These are phyloP conservation scores for Aethes cnicana DNA, from an alignment of 2,888 invertebrate genomes.

Conservation along the genomic window DNA sequence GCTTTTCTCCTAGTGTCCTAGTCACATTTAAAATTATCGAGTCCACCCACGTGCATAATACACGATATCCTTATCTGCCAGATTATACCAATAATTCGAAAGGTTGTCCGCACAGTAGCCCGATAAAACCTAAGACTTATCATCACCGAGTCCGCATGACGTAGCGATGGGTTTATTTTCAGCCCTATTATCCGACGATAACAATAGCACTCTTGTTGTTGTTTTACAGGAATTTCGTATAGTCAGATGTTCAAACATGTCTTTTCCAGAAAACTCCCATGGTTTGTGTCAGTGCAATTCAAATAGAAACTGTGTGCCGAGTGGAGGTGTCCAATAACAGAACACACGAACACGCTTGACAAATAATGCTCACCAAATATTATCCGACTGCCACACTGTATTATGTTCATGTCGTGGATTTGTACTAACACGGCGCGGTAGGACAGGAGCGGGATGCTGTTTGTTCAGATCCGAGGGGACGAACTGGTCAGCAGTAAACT, in stretches of 20 bases:
- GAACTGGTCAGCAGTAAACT: slow-evolving; percentile 43
- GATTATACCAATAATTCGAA: slow-evolving; percentile 60
- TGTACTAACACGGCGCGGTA: slow-evolving; percentile 62
- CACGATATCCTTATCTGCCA: slow-evolving; percentile 54
- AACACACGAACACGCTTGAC: slow-evolving; percentile 76
- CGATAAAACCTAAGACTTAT: slow-evolving; percentile 66
- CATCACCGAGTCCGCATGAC: slow-evolving; percentile 42
- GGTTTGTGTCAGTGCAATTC: slow-evolving; percentile 61
- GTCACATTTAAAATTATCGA: slow-evolving; percentile 62
- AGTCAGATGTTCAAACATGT: slow-evolving; percentile 55
- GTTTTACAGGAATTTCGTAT: slow-evolving; percentile 34
- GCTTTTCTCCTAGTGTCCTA: slow-evolving; percentile 58
- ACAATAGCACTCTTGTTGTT: slow-evolving; percentile 42
- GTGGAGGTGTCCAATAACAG: slow-evolving; percentile 78
- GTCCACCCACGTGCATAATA: slow-evolving; percentile 56
- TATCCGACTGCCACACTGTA: slow-evolving; percentile 67
- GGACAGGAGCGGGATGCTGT: slow-evolving; percentile 63
- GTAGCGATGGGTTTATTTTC: slow-evolving; percentile 64
- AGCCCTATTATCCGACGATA: slow-evolving; percentile 58
- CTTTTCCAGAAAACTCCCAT: slow-evolving; percentile 61
- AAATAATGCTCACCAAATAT: slow-evolving; percentile 77
- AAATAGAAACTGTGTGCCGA: slow-evolving; percentile 70
- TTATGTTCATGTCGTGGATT: slow-evolving; percentile 62
- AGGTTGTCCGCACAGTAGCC: slow-evolving; percentile 75
- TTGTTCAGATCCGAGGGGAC: slow-evolving; percentile 63